Evolutionary conservation across 2,888 invertebrate species (phyloP).

Genomic region (Dilophus febrilis): DNA sequence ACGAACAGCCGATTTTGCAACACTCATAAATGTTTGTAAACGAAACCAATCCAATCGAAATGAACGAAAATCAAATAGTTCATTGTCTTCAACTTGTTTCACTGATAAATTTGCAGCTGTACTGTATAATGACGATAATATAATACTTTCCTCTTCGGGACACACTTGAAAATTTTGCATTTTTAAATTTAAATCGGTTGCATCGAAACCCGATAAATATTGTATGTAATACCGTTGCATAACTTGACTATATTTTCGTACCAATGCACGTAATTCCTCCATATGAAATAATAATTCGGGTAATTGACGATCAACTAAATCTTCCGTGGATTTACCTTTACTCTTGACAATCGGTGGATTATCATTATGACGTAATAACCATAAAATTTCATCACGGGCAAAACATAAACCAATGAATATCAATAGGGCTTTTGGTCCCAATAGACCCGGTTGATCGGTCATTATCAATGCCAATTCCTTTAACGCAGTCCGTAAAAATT

Average conservation of each 20-base stretch:
- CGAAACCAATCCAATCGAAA: slow-evolving; percentile 95
- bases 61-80: slow-evolving; percentile 87
- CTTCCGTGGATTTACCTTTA: slow-evolving; percentile 78
- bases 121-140: slow-evolving; percentile 81
- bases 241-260: slow-evolving; percentile 90
- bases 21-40: slow-evolving; percentile 83
- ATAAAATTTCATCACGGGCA: slow-evolving; percentile 91
- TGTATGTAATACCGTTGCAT: slow-evolving; percentile 96
- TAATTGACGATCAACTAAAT: slow-evolving; percentile 85
- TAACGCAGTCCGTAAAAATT: slow-evolving; percentile 86
- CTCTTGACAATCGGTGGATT: slow-evolving; percentile 80
- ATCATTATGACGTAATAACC: slow-evolving; percentile 85
- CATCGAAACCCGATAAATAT: slow-evolving; percentile 91
- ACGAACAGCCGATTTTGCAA: slow-evolving; percentile 59
- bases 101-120: slow-evolving; percentile 72
- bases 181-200: slow-evolving; percentile 73
- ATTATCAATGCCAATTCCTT: slow-evolving; percentile 89
- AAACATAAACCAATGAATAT: slow-evolving; percentile 93
- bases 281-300: slow-evolving; percentile 96
- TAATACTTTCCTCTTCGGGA: slow-evolving; percentile 89
- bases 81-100: slow-evolving; percentile 93
- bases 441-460: slow-evolving; percentile 92
- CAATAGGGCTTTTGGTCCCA: slow-evolving; percentile 93
- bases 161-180: slow-evolving; percentile 67
- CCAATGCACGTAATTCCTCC: slow-evolving; percentile 87